Conservation (phyloP, 2,113 vertebrate species). For the Pterocles gutturalis region DNA sequence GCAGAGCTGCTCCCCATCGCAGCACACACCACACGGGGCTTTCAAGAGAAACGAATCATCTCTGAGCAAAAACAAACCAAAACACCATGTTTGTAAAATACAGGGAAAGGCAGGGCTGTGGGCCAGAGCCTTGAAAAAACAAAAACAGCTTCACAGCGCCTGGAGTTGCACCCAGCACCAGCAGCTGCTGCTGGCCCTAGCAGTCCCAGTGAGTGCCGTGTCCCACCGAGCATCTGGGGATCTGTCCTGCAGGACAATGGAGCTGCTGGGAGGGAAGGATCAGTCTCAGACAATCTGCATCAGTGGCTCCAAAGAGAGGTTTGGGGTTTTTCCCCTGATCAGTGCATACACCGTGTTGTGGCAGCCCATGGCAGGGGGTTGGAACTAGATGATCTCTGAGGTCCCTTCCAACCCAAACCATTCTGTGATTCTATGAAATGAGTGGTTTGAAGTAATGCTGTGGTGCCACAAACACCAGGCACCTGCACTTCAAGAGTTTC, state of each 20-base stretch:
- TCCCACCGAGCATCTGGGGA: accelerated
- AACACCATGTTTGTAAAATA: neutral
- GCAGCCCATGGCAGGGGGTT: neutral
- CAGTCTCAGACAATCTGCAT: neutral
- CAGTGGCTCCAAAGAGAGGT: neutral
- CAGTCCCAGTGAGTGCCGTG: accelerated
- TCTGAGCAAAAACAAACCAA: neutral
- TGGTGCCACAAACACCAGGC: neutral
- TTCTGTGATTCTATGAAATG: no score
- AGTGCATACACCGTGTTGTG: neutral
- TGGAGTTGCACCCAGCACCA: neutral
- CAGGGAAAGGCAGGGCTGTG: neutral
- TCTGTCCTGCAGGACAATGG: neutral
- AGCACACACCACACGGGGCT: neutral
- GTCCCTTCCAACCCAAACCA: no score
- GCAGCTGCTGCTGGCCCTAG: neutral
- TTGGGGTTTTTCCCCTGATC: accelerated
- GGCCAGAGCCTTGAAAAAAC: neutral
- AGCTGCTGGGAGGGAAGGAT: neutral
- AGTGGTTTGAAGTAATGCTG: accelerated
- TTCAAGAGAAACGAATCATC: slow-evolving; percentile 16
- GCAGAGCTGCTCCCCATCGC: neutral
- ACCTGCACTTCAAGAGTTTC: neutral
- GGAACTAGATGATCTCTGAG: no score
- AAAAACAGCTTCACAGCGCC: neutral